These are phyloP conservation scores for Parus major DNA, from an alignment of 2,113 vertebrate species.

Conservation along the genomic window DNA sequence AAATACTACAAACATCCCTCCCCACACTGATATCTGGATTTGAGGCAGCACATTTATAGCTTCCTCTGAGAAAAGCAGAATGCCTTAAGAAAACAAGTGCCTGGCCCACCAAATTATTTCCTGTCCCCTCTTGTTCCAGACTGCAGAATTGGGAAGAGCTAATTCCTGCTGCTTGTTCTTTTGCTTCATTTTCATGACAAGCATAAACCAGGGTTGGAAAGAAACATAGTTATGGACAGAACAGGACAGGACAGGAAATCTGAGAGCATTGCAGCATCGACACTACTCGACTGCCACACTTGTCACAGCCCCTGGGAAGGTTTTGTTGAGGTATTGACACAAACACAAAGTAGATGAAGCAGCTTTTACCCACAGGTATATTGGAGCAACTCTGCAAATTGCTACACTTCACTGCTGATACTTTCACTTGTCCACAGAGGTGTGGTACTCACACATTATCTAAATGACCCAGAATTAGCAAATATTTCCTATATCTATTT, in stretches of 20 bases:
- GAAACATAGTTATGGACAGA: not conserved
- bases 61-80: not conserved
- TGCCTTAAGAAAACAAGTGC: not conserved
- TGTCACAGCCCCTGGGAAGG: not conserved
- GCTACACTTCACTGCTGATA: not conserved
- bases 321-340: not conserved
- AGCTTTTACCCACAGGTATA: not conserved
- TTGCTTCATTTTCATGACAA: not conserved
- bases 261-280: not conserved
- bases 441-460: not conserved
- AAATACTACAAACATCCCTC: not conserved
- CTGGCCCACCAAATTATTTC: fast-evolving
- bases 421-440: not conserved
- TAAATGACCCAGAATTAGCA: not conserved
- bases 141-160: not conserved
- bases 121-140: not conserved
- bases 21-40: not conserved
- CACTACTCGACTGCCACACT: not conserved
- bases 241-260: not conserved
- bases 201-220: not conserved
- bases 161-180: not conserved
- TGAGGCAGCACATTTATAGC: not conserved
- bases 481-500: not conserved
- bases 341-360: not conserved
- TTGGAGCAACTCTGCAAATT: not conserved